Evolutionary conservation across 2,797 vertebrate species (phyloP).

Genomic region (Rhabdomys pumilio): DNA sequence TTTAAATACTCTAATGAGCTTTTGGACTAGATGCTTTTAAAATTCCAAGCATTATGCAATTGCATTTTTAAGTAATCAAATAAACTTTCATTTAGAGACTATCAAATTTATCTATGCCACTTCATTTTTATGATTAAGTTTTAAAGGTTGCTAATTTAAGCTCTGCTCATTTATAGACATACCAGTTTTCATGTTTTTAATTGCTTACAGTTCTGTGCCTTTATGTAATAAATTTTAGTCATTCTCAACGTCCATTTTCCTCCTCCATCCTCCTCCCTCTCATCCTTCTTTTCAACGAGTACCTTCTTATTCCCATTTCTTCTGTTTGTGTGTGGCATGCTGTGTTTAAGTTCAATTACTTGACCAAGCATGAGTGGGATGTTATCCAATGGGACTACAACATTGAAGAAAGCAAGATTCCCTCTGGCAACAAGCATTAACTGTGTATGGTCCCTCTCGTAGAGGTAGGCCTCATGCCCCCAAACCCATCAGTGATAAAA

Average conservation of each 20-base stretch:
- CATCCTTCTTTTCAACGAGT: neutral
- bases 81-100: neutral
- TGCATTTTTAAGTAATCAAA: neutral
- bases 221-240: neutral
- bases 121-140: neutral
- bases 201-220: neutral
- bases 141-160: neutral
- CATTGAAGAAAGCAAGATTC: neutral
- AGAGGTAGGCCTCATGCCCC: neutral
- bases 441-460: neutral
- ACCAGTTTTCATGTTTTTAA: neutral
- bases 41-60: neutral
- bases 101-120: neutral
- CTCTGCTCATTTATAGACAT: neutral
- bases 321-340: neutral
- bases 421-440: neutral
- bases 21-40: neutral
- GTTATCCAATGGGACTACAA: neutral
- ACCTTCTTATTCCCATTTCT: neutral
- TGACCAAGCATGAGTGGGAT: neutral
- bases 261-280: neutral
- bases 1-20: neutral
- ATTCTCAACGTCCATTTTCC: neutral
- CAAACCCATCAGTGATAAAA: neutral
- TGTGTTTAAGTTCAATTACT: neutral